A percentile compares a stretch with the other conserved stretches of the same genome.
Evolutionary conservation across 2,113 vertebrate genomes (phyloP).

Genomic region (Dipodomys stephensi): DNA sequence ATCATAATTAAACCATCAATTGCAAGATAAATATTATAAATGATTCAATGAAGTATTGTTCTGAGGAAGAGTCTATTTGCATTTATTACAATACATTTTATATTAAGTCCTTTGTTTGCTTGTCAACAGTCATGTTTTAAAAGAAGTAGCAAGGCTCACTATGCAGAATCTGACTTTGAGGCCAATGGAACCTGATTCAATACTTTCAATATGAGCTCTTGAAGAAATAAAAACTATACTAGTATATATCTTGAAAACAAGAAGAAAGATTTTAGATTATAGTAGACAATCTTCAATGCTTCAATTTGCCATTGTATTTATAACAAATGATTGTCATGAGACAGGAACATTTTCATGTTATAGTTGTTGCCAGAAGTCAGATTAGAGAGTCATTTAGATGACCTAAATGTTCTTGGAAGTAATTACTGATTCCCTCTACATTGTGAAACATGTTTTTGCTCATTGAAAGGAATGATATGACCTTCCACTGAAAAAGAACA

Average conservation of each 20-base stretch:
- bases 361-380: background rate
- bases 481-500: conserved; percentile 8
- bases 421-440: background rate
- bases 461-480: background rate
- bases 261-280: conserved; percentile 21
- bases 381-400: conserved; percentile 27
- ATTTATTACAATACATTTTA: too few relatives aligned
- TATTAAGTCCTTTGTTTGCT: too few relatives aligned
- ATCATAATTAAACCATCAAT: too few relatives aligned
- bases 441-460: conserved; percentile 22
- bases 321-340: conserved; percentile 22
- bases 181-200: background rate
- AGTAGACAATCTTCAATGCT: background rate
- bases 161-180: too few relatives aligned
- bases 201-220: background rate
- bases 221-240: background rate
- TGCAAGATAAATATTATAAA: too few relatives aligned
- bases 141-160: too few relatives aligned
- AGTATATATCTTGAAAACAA: background rate
- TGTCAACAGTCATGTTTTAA: too few relatives aligned
- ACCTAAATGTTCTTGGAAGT: background rate
- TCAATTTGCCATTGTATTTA: background rate
- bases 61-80: too few relatives aligned
- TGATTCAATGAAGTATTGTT: too few relatives aligned
- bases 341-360: background rate